Evolutionary conservation across 1,140 invertebrate species (phyloP).

Genomic region (Pseudomyrmex dendroicus): DNA sequence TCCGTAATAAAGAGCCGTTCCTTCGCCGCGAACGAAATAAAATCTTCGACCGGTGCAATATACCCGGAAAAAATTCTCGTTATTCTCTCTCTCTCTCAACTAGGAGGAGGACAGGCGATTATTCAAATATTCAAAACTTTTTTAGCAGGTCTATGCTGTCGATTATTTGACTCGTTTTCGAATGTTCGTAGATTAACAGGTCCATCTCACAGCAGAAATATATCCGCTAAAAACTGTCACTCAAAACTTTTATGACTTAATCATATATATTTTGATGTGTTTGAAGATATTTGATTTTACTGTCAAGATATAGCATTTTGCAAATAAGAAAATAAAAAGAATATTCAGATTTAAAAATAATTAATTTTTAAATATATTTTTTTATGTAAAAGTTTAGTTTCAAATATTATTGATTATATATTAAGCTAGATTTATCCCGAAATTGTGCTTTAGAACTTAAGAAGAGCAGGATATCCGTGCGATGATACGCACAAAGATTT

Average conservation of each 20-base stretch:
- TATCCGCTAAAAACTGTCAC: not conserved
- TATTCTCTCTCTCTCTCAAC: not conserved
- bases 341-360: not conserved
- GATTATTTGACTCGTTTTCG: not conserved
- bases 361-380: not conserved
- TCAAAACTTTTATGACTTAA: not conserved
- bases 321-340: not conserved
- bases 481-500: slow-evolving; percentile 13
- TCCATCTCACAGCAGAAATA: not conserved
- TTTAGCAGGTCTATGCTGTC: not conserved
- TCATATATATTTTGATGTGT: slow-evolving; percentile 7
- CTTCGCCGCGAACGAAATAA: slow-evolving; percentile 37
- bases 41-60: slow-evolving; percentile 23
- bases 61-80: slow-evolving; percentile 44
- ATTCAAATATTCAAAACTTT: slow-evolving; percentile 23
- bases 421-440: not conserved
- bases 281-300: not conserved
- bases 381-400: not conserved
- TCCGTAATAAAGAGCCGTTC: slow-evolving; percentile 48
- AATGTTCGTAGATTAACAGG: not conserved
- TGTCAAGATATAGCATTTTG: no score
- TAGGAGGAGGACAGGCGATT: not conserved
- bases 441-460: not conserved
- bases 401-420: not conserved
- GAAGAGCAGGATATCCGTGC: not conserved